Base-by-base conservation (phyloP, 2,888 invertebrate genomes). In the Limenitis camilla region DNA sequence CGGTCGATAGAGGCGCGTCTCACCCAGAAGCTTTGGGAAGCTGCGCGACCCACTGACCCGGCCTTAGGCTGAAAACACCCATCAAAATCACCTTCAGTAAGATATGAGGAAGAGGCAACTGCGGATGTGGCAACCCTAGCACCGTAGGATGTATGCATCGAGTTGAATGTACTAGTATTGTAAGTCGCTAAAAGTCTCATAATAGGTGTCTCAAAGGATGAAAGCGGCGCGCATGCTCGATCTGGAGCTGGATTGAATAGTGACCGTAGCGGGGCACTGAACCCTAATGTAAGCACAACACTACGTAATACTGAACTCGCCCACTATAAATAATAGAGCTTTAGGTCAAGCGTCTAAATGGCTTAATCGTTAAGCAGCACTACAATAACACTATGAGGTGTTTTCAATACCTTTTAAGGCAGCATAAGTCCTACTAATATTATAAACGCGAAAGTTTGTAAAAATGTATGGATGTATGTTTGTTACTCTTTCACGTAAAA, bases 41-140 rank as follows among this genome's bases (percentile, higher is more conserved):
- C 88, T 89, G 89, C 87, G 89, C 88, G 90, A 90, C 90, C 90
- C 90, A 90, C 89, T 90, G 90, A 90, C 90, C 90, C 84, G 78
- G 80, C 76, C 78, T 65, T 65, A 59, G 60, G 61, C 69, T 78
- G 77, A 74, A 59, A 61, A 63, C 63, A 59, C 58, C 58, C 56
- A 60, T 64, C 68, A 65, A 70, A 69, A 53, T 40, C 60, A 58
- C 60, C 59, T 59, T 61, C 56, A 60, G 59, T 60, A 48, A 53
- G 46, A 55, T 42, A 53, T 55, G 40, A 49, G 33, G 38, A 48
- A 35, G 40, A 46, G 10, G 30, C 51, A 46, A 33, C 36, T 40
- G 30, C 53, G 60, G 66, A 62, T 63, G 60, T 66, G 68, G 47
- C 69, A 77, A 61, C 77, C 74, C 72, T 76, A 72, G 59, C 73